Evolutionary conservation across 2,888 invertebrate species (phyloP).

Genomic region (Argyra leucocephala): DNA sequence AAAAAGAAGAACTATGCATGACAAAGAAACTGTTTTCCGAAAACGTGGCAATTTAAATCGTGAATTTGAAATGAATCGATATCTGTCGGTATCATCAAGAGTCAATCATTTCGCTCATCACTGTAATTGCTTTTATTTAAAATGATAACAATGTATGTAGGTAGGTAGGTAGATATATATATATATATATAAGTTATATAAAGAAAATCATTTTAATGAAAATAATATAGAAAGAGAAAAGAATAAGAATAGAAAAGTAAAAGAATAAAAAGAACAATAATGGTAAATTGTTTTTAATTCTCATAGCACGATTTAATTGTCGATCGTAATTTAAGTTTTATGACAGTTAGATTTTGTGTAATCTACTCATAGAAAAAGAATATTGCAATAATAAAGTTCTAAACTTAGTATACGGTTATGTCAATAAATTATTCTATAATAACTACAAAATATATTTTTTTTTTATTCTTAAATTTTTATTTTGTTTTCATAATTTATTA

Average conservation of each 20-base stretch:
- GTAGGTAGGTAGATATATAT: background rate
- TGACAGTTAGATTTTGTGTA: background rate
- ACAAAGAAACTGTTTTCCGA: background rate
- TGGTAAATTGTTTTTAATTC: slow-evolving; percentile 4
- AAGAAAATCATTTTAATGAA: too few relatives aligned
- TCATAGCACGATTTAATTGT: slow-evolving; percentile 6
- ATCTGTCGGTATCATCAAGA: slow-evolving; percentile 6
- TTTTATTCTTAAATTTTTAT: too few relatives aligned
- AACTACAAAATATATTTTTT: too few relatives aligned
- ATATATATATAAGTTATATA: too few relatives aligned
- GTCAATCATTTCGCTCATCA: background rate
- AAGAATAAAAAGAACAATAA: background rate
- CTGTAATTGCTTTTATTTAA: slow-evolving; percentile 3
- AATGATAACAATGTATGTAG: background rate
- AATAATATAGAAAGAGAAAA: background rate
- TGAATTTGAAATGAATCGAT: background rate
- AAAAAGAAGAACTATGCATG: background rate
- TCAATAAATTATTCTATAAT: too few relatives aligned
- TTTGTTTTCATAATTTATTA: too few relatives aligned
- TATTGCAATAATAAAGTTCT: too few relatives aligned
- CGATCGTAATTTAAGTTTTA: slow-evolving; percentile 3
- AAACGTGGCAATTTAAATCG: slow-evolving; percentile 6
- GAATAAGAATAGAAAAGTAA: background rate
- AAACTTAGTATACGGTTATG: too few relatives aligned
- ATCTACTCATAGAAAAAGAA: too few relatives aligned